phyloP scores from a whole-genome alignment of 2,113 vertebrate species.

The Gymnobelideus leadbeateri region DNA sequence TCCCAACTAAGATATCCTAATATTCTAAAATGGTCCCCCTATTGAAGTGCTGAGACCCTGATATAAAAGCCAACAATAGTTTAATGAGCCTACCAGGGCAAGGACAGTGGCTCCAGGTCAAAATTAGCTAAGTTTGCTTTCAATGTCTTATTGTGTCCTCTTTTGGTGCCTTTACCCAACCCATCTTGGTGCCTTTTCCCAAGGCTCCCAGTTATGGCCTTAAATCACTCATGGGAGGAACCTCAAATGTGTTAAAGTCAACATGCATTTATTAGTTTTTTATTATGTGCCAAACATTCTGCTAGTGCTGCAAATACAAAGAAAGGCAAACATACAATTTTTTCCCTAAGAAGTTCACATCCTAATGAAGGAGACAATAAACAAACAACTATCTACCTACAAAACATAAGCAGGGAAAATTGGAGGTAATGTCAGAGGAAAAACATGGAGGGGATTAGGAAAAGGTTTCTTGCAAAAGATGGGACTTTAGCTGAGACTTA shows the following conservation, averaged over 20 bases:
- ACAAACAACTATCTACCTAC: neutral
- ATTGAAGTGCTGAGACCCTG: neutral
- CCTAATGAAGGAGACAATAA: neutral
- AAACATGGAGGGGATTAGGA: no score
- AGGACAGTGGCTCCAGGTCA: neutral
- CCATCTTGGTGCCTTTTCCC: neutral
- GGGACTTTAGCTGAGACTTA: no score
- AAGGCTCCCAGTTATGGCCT: neutral
- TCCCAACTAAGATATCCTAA: neutral
- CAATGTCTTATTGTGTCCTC: neutral
- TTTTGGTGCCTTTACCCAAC: neutral
- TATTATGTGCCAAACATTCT: neutral
- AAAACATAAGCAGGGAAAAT: neutral
- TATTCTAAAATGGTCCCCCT: neutral
- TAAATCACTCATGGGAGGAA: neutral
- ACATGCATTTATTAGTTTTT: neutral
- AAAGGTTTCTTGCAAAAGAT: no score
- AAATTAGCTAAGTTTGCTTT: neutral
- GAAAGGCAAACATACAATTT: neutral
- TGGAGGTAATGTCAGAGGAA: no score
- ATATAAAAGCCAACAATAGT: neutral
- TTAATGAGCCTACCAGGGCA: neutral
- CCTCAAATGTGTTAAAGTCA: neutral
- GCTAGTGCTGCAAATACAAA: neutral
- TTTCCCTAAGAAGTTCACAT: neutral